Base-by-base conservation (phyloP, 2,888 invertebrate species). In the Malacosoma neustria region DNA sequence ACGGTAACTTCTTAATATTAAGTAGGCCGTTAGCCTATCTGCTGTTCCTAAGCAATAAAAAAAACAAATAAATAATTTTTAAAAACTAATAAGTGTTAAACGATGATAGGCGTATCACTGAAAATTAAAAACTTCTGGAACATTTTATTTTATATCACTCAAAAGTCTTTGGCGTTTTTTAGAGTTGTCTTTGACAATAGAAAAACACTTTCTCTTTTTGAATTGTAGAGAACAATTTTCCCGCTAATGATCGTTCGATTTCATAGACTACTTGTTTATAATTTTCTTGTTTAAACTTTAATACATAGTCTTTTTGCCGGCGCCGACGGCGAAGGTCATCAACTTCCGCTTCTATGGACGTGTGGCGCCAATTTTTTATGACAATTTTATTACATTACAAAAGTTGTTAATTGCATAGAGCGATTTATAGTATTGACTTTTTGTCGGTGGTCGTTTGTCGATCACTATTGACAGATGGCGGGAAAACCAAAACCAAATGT, bases 361-460 rank as follows among this genome's bases (percentile, higher is more conserved):
- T 14, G 40, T 51, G 68, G 68, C 68, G 68, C 66, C 68, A 66
- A 54, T 34, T 67, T 67, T 65, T 68, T 68, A 41, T 45, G 13
- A 22, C 22, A 22, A 9, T 22, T 4, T 22, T 22, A 22, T 3
- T 2, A 22, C 15, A 15, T 6, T 22, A 7, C 9, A 22, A 22
- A 22, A 22, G 22, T 4, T 22, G 4, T 22, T 22, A 0, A 22
- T 22, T 5, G 22, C 22, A 22, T 5, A 22, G 5, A 22, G 9
- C 5, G 22, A 22, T 22, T 22, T 22, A 22, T 22, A 7, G 2
- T 22, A 9, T 22, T 22, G 22, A 22, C 22, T 22, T 22, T 22
- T 22, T 22, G 22, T 22, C 22, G 22, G 22, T 22, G 22, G 9
- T 5, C 22, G 6, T 22, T 22, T 22, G 22, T 22, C 22, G 22